Conservation (phyloP, 1,140 invertebrate genomes). For the Glossosoma conforme region DNA sequence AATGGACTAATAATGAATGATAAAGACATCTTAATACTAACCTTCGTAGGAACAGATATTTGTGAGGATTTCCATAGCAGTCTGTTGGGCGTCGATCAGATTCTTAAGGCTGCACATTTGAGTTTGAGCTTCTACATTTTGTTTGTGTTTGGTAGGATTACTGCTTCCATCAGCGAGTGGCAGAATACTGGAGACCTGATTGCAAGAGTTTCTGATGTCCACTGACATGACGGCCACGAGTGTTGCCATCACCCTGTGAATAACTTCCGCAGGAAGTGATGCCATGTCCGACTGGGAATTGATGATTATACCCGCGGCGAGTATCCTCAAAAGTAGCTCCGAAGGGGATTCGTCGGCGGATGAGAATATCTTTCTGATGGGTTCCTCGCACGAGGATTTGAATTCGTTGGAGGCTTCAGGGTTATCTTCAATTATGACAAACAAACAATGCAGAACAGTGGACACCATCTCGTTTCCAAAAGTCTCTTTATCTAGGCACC, state of each 20-base stretch:
- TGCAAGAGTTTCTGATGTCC: slow-evolving; percentile 41
- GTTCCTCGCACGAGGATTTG: slow-evolving; percentile 41
- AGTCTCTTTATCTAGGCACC: slow-evolving; percentile 54
- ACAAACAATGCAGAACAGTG: slow-evolving; percentile 58
- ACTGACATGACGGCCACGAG: slow-evolving; percentile 46
- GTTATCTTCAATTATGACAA: slow-evolving; percentile 67
- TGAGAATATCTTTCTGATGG: slow-evolving; percentile 46
- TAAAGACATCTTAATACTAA: slow-evolving; percentile 34
- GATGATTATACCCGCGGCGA: slow-evolving; percentile 52
- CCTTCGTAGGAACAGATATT: slow-evolving; percentile 65
- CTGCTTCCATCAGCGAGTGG: slow-evolving; percentile 37
- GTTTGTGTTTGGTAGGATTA: slow-evolving; percentile 33
- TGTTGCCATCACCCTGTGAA: slow-evolving; percentile 43
- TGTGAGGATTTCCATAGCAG: slow-evolving; percentile 63
- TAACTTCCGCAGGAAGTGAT: slow-evolving; percentile 37
- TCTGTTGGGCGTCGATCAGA: slow-evolving; percentile 58
- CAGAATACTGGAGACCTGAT: slow-evolving; percentile 48
- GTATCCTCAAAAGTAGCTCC: slow-evolving; percentile 50
- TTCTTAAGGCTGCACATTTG: slow-evolving; percentile 47
- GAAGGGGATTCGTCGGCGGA: slow-evolving; percentile 41
- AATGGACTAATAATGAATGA: too few species aligned
- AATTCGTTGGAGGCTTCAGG: slow-evolving; percentile 48
- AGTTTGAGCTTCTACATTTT: slow-evolving; percentile 35
- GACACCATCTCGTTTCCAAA: slow-evolving; percentile 59
- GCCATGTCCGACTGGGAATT: slow-evolving; percentile 44